Percentiles rank a stretch among this genome's conserved stretches.
These are phyloP conservation scores for Leptoclinus maculatus DNA, from an alignment of 2,797 vertebrate genomes.

Conservation along the genomic window DNA sequence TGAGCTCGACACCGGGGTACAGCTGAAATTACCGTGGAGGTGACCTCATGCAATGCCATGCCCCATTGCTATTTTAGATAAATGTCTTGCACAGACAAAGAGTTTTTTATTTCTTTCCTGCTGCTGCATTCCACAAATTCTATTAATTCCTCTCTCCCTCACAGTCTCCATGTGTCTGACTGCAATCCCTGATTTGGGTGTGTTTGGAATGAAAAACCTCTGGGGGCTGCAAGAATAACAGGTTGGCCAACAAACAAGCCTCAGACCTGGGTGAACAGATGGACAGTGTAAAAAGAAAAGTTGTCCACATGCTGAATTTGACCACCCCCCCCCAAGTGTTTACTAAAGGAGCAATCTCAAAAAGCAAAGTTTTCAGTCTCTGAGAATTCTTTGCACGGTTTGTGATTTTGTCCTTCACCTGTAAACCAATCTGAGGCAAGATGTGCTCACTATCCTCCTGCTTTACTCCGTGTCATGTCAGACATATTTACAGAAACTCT, in stretches of 20 bases:
- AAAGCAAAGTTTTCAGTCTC: constrained; percentile 3
- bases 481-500: constrained; percentile 24
- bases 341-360: background rate
- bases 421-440: background rate
- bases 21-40: constrained; percentile 9
- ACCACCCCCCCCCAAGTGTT: background rate
- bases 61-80: constrained; percentile 6
- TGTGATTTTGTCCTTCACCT: constrained; percentile 5
- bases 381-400: background rate
- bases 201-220: constrained; percentile 19
- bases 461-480: background rate
- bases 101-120: constrained; percentile 9
- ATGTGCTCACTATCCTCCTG: background rate
- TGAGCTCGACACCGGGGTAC: background rate
- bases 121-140: constrained; percentile 62
- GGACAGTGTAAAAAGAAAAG: constrained; percentile 3
- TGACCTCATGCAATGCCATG: constrained; percentile 18
- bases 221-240: constrained; percentile 21
- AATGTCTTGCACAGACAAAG: constrained; percentile 14
- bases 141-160: constrained; percentile 40
- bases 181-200: constrained; percentile 19
- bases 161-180: constrained; percentile 16
- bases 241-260: constrained; percentile 28
- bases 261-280: constrained; percentile 15
- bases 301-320: background rate